A percentile compares a stretch with the other conserved stretches of the same genome.
Evolutionary conservation across 2,113 vertebrate species (phyloP).

Genomic region (Poeciliopsis turrubarensis): DNA sequence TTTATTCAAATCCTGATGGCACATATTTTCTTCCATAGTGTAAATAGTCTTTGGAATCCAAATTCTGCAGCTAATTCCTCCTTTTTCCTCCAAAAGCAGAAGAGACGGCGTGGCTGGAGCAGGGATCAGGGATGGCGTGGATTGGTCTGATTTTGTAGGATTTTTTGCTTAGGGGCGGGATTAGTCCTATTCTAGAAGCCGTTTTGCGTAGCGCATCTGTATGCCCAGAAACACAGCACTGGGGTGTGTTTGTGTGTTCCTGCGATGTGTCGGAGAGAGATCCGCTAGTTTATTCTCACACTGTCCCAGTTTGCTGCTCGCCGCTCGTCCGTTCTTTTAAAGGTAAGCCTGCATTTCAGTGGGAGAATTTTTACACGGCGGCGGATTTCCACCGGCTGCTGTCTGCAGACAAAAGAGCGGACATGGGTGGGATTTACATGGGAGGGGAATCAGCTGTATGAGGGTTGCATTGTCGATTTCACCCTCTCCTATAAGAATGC

Average conservation of each 20-base stretch:
- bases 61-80: neutral
- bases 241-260: constrained; percentile 11
- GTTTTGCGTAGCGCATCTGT: constrained; percentile 72
- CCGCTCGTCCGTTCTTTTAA: neutral
- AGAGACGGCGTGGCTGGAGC: neutral
- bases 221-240: constrained; percentile 25
- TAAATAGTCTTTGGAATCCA: neutral
- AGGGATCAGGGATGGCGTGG: neutral
- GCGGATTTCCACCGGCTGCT: constrained; percentile 13
- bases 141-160: constrained; percentile 29
- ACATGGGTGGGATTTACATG: constrained; percentile 78
- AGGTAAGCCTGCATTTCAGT: constrained; percentile 51
- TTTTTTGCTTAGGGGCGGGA: constrained; percentile 46
- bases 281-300: constrained; percentile 1
- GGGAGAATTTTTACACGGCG: neutral
- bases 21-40: too few species aligned
- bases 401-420: constrained; percentile 72
- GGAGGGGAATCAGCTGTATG: constrained; percentile 75
- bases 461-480: constrained; percentile 45
- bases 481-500: neutral
- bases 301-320: neutral
- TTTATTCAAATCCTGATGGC: too few species aligned
- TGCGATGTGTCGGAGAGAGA: constrained; percentile 15
- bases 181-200: constrained; percentile 51
- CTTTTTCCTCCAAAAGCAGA: neutral